Evolutionary conservation across 2,888 invertebrate genomes (phyloP).

Genomic region (Smittia sp.): DNA sequence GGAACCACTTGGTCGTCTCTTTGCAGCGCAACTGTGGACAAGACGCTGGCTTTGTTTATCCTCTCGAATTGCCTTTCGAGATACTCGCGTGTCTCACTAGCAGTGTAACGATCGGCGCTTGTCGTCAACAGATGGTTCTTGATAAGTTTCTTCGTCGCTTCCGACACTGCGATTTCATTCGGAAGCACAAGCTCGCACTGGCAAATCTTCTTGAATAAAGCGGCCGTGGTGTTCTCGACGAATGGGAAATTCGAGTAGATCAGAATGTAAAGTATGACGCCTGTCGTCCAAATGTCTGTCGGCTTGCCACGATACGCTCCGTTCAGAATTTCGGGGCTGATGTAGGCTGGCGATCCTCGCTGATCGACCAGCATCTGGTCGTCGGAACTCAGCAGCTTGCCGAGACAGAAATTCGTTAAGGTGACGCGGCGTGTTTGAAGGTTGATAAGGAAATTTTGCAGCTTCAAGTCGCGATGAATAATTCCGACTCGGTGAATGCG

Average conservation of each 20-base stretch:
- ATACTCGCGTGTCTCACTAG: slow-evolving; percentile 58
- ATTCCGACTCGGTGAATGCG: slow-evolving; percentile 68
- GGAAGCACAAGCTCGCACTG: slow-evolving; percentile 72
- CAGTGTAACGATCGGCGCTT: slow-evolving; percentile 65
- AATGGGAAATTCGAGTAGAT: slow-evolving; percentile 79
- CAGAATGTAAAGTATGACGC: slow-evolving; percentile 76
- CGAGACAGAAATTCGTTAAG: slow-evolving; percentile 67
- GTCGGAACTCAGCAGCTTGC: slow-evolving; percentile 61
- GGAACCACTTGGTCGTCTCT: slow-evolving; percentile 49
- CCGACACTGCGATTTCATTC: slow-evolving; percentile 63
- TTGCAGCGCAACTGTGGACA: not conserved
- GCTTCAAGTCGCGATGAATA: slow-evolving; percentile 73
- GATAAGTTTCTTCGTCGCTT: slow-evolving; percentile 65
- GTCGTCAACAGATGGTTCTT: slow-evolving; percentile 65
- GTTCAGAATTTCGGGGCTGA: slow-evolving; percentile 75
- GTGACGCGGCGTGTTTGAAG: slow-evolving; percentile 63
- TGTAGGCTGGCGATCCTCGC: slow-evolving; percentile 71
- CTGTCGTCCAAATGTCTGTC: slow-evolving; percentile 80
- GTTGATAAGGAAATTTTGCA: slow-evolving; percentile 74
- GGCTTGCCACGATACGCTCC: slow-evolving; percentile 76
- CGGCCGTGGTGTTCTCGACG: slow-evolving; percentile 70
- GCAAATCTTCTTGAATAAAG: slow-evolving; percentile 72
- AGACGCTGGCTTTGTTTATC: slow-evolving; percentile 2
- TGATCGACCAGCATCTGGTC: slow-evolving; percentile 61
- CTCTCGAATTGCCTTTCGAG: slow-evolving; percentile 42